Percentiles rank a stretch among this genome's conserved stretches.
Conservation (phyloP, 1,140 invertebrate genomes). For the Cydia splendana region DNA sequence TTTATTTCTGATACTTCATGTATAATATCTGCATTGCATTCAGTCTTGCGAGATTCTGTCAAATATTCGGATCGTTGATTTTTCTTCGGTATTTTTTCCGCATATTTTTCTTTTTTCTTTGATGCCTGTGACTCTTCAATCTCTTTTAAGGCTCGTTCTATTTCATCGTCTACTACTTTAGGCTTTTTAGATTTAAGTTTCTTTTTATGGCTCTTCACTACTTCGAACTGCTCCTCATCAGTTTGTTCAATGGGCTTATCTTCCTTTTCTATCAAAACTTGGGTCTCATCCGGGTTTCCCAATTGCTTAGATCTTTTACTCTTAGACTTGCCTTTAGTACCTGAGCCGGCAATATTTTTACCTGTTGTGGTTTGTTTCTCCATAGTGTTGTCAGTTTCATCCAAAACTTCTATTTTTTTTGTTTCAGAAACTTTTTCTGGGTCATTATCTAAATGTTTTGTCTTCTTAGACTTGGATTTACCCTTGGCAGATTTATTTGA, state of each 20-base stretch:
- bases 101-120: constrained; percentile 42
- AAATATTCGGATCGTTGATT: not conserved
- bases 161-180: constrained; percentile 33
- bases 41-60: not conserved
- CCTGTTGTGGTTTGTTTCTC: not conserved
- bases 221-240: constrained; percentile 19
- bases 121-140: constrained; percentile 43
- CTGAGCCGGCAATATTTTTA: not conserved
- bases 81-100: not conserved
- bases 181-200: constrained; percentile 37
- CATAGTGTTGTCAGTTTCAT: not conserved
- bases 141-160: constrained; percentile 44
- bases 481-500: constrained; percentile 12
- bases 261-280: not conserved
- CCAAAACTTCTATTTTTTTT: not conserved
- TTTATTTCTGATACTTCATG: not conserved
- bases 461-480: constrained; percentile 20
- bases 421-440: not conserved
- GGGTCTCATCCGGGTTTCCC: not conserved
- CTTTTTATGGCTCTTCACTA: constrained; percentile 33
- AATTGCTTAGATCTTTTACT: constrained; percentile 1
- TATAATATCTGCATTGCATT: not conserved
- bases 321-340: not conserved
- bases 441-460: not conserved
- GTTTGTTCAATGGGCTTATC: not conserved